These are phyloP conservation scores for Loripinus fragilis DNA, from an alignment of 2,888 invertebrate genomes.

Conservation along the genomic window DNA sequence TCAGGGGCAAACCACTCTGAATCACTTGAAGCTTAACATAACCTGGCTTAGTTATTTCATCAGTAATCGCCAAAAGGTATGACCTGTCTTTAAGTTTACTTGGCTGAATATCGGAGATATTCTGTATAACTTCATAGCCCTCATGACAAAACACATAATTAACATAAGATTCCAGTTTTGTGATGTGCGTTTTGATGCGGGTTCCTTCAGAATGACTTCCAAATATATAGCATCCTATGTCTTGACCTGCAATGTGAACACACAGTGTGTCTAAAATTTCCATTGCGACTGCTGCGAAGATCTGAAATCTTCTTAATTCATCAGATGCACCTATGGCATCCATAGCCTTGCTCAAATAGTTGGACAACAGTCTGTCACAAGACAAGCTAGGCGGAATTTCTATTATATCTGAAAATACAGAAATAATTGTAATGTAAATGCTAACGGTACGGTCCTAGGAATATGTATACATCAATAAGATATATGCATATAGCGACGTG, in stretches of 20 bases:
- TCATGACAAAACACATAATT: neutral
- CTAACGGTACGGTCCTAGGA: too few species aligned
- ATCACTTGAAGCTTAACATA: neutral
- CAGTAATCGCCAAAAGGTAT: neutral
- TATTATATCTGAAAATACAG: neutral
- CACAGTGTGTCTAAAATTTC: neutral
- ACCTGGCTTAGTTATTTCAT: conserved; percentile 6
- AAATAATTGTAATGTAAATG: too few species aligned
- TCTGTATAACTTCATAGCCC: neutral
- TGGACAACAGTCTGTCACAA: neutral
- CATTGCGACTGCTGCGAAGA: neutral
- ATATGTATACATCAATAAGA: too few species aligned
- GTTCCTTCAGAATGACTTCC: conserved; percentile 11
- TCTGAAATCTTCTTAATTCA: neutral
- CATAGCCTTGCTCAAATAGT: neutral
- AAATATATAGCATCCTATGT: neutral
- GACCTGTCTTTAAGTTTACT: neutral
- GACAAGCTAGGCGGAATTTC: neutral
- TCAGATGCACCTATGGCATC: neutral
- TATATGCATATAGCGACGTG: too few species aligned
- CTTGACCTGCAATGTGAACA: neutral
- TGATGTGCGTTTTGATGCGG: neutral
- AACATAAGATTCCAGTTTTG: neutral
- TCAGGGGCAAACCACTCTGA: neutral
- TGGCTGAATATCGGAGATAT: neutral